Evolutionary conservation across 2,888 invertebrate species (phyloP), one percentile per base, ranked within the genome.

Genomic region (Flexamia atlantica): DNA sequence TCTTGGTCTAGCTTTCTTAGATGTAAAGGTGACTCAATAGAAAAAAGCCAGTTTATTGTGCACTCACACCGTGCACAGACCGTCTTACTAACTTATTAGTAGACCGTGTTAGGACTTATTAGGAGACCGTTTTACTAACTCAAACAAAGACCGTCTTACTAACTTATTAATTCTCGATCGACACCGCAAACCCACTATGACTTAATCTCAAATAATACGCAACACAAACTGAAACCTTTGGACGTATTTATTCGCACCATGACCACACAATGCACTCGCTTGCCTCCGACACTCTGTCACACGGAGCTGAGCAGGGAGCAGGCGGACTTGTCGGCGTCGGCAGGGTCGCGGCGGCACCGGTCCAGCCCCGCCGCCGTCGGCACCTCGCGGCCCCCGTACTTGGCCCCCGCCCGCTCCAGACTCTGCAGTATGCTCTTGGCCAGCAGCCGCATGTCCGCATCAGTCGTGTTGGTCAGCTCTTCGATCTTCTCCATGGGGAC

Each of bases 361-460:
- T 79, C 50, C 23, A n/a, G n/a, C 50, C 14, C 50, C n/a, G 4
- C 20, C 20, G 53, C 3, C 20, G 23, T 23, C 2, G 23, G 20
- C 32, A 32, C n/a, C 17, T 28, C 12, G 30, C 57, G 40, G 42
- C 36, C 36, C 0, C 32, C 72, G n/a, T 84, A 84, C 20, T 70
- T 81, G 72, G 53, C 53, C 46, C 81, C 82, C 14, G 86, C 86
- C 36, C 86, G 85, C 46, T 86, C 82, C 30, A 87, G 42, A 32
- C 85, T 85, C 5, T 83, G 79, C 1, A 86, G 28, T n/a, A 87
- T 85, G 40, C 79, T 84, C 50, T 72, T 72, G 12, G 86, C 85
- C 23, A 85, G 82, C 42, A 84, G 74, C 20, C 86, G 83, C 72
- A 86, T 85, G 84, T 86, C 86, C 7, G 87, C 86, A 74, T 87